Conservation (phyloP, 2,113 vertebrate genomes). For the Cochlearius cochlearius region DNA sequence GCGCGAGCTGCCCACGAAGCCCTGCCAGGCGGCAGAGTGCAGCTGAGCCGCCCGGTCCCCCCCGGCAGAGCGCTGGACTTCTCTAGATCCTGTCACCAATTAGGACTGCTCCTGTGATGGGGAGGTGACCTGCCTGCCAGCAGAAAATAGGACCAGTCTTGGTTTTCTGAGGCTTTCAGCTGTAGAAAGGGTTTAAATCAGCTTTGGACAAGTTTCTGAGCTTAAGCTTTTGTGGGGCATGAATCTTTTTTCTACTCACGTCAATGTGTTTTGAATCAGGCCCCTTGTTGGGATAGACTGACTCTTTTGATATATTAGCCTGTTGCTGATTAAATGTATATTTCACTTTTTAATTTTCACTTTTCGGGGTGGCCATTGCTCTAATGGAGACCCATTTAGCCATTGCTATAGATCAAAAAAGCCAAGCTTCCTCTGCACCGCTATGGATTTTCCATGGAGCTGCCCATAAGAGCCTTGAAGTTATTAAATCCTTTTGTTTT, state of each 20-base stretch:
- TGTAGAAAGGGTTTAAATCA: not conserved
- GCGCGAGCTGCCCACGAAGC: not conserved
- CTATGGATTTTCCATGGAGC: slow-evolving; percentile 61
- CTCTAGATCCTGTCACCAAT: not conserved
- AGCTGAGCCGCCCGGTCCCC: not conserved
- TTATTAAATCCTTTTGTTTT: slow-evolving; percentile 69
- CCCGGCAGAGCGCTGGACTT: rapidly evolving
- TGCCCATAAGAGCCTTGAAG: slow-evolving; percentile 58
- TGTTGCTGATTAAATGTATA: slow-evolving; percentile 45
- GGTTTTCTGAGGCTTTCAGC: slow-evolving; percentile 30
- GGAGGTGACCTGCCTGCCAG: not conserved
- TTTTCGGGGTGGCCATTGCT: slow-evolving; percentile 59
- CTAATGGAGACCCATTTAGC: slow-evolving; percentile 62
- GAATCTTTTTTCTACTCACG: slow-evolving; percentile 48
- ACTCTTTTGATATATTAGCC: slow-evolving; percentile 46
- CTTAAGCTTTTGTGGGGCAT: slow-evolving; percentile 27
- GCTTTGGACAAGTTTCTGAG: slow-evolving; percentile 44
- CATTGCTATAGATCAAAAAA: slow-evolving; percentile 61
- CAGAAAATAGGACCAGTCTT: slow-evolving; percentile 9
- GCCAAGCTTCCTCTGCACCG: not conserved
- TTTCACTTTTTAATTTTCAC: slow-evolving; percentile 65
- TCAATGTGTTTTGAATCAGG: slow-evolving; percentile 50
- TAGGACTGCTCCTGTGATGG: not conserved
- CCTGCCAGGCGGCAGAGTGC: not conserved
- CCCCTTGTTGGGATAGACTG: not conserved